Evolutionary conservation across 2,888 invertebrate genomes (phyloP), one percentile per base, ranked within the genome.

Genomic region (Lordiphosa fenestrarum): DNA sequence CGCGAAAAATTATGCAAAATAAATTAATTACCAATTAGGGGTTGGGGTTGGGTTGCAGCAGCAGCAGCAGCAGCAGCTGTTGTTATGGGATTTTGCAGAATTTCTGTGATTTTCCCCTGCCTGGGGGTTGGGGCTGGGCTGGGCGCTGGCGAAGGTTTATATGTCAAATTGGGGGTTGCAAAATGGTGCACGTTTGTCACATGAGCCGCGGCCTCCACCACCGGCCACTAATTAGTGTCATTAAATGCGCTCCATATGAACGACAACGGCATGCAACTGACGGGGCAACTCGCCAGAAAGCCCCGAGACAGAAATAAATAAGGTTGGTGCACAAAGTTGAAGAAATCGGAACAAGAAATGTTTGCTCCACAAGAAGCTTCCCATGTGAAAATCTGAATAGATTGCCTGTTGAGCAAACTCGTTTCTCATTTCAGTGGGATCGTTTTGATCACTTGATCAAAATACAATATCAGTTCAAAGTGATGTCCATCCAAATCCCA

Each of bases 221-320:
- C 36, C 37, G 42, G 50, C 86, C 88, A 89, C 89, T 89, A 89
- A 89, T 89, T 89, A 88, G 89, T 87, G 88, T 87, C 89, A 89
- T 89, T 89, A 88, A 86, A 87, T 78, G 85, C 82, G 86, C 84
- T 85, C 73, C 44, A 33, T 15, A 44, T 44, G 44, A 30, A 44
- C 30, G 44, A 44, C 44, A 13, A 19, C 33, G 44, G 15, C 44
- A 44, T 33, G 44, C 33, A 44, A 44, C 30, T 10, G 30, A 10
- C 30, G 30, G 9, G 30, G 9, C 10, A 10, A 3, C 30, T 10
- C 10, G 10, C 9, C 30, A 10, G 9, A 30, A 9, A 10, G 30
- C 10, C 30, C 0, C 10, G 9, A 30, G 9, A 9, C 30, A 30
- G 30, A 9, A 10, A 10, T 9, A 10, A 30, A 9, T 10, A 10